Percentiles rank a stretch among this genome's conserved stretches.
These are phyloP conservation scores for Chymomyza amoena DNA, from an alignment of 2,888 invertebrate species.

Conservation along the genomic window DNA sequence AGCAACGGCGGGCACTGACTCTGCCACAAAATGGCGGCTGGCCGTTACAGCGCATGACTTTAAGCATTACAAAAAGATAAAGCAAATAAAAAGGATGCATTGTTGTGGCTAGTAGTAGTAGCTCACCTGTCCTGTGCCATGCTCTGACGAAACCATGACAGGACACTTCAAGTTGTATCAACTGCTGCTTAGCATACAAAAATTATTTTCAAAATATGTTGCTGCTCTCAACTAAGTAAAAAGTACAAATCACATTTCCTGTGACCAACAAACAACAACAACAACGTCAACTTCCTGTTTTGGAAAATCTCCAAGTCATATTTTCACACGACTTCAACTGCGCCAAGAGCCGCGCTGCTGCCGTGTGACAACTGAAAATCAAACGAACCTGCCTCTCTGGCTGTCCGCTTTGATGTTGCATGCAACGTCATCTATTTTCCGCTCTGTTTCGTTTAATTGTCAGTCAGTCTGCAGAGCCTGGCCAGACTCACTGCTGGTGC, in stretches of 20 bases:
- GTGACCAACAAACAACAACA: conserved; percentile 26
- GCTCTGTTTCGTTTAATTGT: conserved; percentile 72
- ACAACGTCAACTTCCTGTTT: conserved; percentile 62
- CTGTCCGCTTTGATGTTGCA: conserved; percentile 66
- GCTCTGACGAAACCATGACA: conserved; percentile 2
- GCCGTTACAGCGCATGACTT: conserved; percentile 43
- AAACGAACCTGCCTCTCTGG: conserved; percentile 53
- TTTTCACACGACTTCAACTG: conserved; percentile 64
- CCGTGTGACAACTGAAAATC: conserved; percentile 55
- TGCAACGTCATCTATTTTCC: conserved; percentile 74
- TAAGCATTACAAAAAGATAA: conserved; percentile 24
- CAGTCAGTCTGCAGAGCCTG: conserved; percentile 36
- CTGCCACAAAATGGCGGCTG: conserved; percentile 53
- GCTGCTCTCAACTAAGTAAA: conserved; percentile 27
- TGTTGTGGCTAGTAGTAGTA: not conserved
- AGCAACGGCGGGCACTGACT: conserved; percentile 47
- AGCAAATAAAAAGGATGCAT: conserved; percentile 28
- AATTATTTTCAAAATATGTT: not conserved
- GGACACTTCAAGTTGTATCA: conserved; percentile 37
- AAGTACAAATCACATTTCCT: conserved; percentile 73
- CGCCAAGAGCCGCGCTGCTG: conserved; percentile 23
- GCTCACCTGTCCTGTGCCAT: conserved; percentile 26
- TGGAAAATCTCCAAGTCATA: conserved; percentile 73
- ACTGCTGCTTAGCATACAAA: conserved; percentile 25
- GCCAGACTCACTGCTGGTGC: not conserved